These are phyloP conservation scores for Prostheceraeus crozeri DNA, from an alignment of 2,888 invertebrate species.

Conservation along the genomic window DNA sequence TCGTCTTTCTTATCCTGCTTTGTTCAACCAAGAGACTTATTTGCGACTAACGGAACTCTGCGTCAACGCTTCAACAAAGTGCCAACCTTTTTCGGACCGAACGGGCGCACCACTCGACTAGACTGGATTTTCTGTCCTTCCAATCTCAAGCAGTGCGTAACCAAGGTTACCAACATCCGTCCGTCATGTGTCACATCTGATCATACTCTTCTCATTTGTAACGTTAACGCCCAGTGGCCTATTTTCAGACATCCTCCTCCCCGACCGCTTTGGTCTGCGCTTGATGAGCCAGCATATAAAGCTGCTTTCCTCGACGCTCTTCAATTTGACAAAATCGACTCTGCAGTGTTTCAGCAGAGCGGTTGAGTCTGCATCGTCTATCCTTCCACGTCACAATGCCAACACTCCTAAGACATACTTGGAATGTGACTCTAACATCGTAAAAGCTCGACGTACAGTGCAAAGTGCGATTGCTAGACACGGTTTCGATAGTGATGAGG, in stretches of 20 bases:
- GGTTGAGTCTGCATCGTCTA: no score
- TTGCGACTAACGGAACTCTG: constrained; percentile 25
- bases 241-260: background rate
- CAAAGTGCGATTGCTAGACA: no score
- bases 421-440: no score
- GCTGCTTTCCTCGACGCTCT: constrained; percentile 26
- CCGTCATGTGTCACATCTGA: constrained; percentile 7
- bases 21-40: constrained; percentile 12
- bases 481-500: no score
- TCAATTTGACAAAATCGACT: no score
- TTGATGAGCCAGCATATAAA: constrained; percentile 13
- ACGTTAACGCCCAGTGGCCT: constrained; percentile 6
- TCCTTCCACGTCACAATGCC: no score
- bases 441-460: no score
- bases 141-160: background rate
- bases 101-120: constrained; percentile 5
- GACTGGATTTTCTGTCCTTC: constrained; percentile 26
- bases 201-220: constrained; percentile 23
- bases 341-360: no score
- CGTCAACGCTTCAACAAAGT: constrained; percentile 11
- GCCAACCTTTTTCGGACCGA: constrained; percentile 30
- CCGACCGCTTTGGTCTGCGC: constrained; percentile 15
- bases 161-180: constrained; percentile 20
- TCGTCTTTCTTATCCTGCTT: constrained; percentile 1
- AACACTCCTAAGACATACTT: no score